phyloP scores from a whole-genome alignment of 2,113 vertebrate genomes.

The Muntiacus muntjak region DNA sequence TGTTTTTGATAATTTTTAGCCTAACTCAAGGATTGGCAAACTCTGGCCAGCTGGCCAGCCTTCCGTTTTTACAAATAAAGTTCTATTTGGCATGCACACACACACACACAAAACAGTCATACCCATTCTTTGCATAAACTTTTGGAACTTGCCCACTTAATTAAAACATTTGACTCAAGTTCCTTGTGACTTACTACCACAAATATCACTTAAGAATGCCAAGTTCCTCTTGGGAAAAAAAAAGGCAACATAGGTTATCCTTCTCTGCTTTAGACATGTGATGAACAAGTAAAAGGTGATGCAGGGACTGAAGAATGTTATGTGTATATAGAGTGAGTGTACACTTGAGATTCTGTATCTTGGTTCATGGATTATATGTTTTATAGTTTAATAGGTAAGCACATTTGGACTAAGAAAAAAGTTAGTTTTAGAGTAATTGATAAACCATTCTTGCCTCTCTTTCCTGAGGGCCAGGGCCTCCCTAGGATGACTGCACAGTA shows the following conservation, averaged over 20 bases:
- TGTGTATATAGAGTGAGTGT: neutral
- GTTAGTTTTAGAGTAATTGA: constrained; percentile 38
- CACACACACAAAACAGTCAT: neutral
- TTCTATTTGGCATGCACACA: neutral
- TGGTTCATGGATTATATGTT: neutral
- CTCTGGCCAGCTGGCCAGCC: neutral
- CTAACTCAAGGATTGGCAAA: neutral
- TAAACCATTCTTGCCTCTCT: neutral
- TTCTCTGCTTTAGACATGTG: neutral
- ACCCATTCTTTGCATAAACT: neutral
- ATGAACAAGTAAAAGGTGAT: neutral
- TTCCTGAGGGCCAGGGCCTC: constrained; percentile 19
- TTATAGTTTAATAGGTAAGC: constrained; percentile 15
- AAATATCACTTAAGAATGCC: neutral
- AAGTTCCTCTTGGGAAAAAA: neutral
- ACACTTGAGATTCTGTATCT: neutral
- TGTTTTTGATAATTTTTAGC: neutral
- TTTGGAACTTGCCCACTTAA: neutral
- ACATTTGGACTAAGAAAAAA: constrained; percentile 12
- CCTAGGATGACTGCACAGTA: neutral
- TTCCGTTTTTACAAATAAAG: neutral
- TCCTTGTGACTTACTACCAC: neutral
- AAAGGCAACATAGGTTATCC: accelerated
- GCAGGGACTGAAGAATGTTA: neutral
- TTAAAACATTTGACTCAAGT: neutral